A percentile compares a stretch with the other conserved stretches of the same genome.
Conservation (phyloP, 2,113 vertebrate species). For the Epinephelus fuscoguttatus region DNA sequence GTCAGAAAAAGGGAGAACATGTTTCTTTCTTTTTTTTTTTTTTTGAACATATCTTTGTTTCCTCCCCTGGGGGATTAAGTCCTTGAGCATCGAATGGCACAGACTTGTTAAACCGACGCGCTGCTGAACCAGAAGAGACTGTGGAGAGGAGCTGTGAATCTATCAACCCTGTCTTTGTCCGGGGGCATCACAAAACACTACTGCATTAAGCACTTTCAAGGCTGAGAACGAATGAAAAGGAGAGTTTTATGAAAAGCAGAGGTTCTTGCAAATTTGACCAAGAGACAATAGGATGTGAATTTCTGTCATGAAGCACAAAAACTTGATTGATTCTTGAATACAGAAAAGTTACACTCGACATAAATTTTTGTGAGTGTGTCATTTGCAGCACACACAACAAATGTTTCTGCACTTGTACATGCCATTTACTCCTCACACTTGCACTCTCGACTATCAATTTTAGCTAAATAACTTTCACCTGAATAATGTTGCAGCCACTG, state of each 20-base stretch:
- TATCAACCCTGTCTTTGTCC: constrained; percentile 61
- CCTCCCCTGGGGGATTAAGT: constrained; percentile 70
- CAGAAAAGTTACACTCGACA: rapidly evolving
- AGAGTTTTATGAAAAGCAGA: not conserved
- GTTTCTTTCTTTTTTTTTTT: constrained; percentile 33
- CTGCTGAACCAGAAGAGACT: constrained; percentile 73
- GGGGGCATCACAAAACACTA: constrained; percentile 47
- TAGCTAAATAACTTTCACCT: not conserved
- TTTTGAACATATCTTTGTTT: constrained; percentile 44
- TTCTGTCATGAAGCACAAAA: not conserved
- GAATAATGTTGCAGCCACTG: not conserved
- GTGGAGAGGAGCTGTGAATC: constrained; percentile 55
- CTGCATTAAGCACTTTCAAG: constrained; percentile 37
- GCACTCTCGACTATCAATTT: not conserved
- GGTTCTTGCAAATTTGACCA: not conserved
- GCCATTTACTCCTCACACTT: not conserved
- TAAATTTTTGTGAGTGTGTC: not conserved
- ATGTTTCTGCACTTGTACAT: not conserved
- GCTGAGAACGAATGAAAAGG: constrained; percentile 18
- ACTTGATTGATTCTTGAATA: not conserved
- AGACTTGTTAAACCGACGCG: constrained; percentile 75
- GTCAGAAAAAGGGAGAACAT: constrained; percentile 38
- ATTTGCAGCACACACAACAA: not conserved
- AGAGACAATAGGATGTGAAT: not conserved
- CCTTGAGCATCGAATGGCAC: constrained; percentile 66